A percentile compares a stretch with the other conserved stretches of the same genome.
Conservation (phyloP, 2,797 vertebrate genomes). For the Hippopotamyrus pictus region DNA sequence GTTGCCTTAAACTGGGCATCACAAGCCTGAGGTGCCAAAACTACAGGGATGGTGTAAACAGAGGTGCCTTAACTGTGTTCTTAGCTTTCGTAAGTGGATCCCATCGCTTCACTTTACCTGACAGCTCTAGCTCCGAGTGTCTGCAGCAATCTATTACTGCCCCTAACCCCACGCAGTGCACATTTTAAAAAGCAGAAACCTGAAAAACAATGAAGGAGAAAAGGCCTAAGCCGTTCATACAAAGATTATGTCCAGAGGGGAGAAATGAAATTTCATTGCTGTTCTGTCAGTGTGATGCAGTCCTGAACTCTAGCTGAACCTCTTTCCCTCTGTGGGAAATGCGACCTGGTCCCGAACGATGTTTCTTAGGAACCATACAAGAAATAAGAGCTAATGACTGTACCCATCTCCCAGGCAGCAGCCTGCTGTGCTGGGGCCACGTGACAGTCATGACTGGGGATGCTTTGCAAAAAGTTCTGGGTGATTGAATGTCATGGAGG, state of each 20-base stretch:
- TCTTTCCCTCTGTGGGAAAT: not conserved
- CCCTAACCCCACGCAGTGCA: not conserved
- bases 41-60: not conserved
- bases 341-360: not conserved
- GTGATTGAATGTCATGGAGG: not conserved
- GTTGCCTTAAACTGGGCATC: not conserved
- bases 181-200: not conserved
- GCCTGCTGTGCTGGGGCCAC: not conserved
- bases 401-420: not conserved
- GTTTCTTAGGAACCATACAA: not conserved
- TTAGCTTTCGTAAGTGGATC: not conserved
- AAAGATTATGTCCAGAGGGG: not conserved
- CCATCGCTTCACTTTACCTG: not conserved
- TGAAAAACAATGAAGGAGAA: not conserved
- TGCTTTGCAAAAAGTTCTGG: not conserved
- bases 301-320: constrained; percentile 13
- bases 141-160: not conserved
- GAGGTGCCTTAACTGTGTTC: not conserved
- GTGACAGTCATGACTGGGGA: not conserved
- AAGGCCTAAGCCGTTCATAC: not conserved
- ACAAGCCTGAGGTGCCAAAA: not conserved
- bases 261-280: not conserved
- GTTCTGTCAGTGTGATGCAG: not conserved
- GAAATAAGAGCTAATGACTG: not conserved
- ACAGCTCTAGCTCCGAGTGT: not conserved